A percentile compares a stretch with the other conserved stretches of the same genome.
Conservation (phyloP, 30 jellyfish, hydroid and myxozoan genomes). For the Aurelia aurita complex sp. Pacific region DNA sequence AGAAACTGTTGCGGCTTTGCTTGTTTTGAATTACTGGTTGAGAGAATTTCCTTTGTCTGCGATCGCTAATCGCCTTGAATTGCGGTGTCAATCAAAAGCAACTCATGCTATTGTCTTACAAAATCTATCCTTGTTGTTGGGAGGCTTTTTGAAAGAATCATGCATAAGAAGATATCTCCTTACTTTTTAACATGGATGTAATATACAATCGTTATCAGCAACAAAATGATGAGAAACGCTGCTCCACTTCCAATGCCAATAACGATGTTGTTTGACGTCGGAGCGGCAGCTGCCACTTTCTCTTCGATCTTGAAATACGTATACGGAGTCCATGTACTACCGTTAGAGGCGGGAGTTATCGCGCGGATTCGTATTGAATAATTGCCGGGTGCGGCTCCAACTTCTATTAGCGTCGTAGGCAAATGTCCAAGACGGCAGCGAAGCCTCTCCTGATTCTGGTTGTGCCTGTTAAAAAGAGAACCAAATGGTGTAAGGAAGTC, state of each 20-base stretch:
- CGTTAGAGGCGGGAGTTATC: conserved; percentile 95
- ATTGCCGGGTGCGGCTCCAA: conserved; percentile 80
- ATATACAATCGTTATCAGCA: conserved; percentile 70
- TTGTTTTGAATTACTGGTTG: too few relatives aligned
- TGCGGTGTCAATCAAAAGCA: too few relatives aligned
- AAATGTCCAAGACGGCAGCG: conserved; percentile 81
- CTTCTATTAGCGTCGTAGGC: conserved; percentile 57
- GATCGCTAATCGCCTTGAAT: too few relatives aligned
- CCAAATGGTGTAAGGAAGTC: too few relatives aligned
- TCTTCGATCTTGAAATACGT: conserved; percentile 67
- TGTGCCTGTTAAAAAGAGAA: conserved; percentile 8
- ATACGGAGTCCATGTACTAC: conserved; percentile 81
- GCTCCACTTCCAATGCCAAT: conserved; percentile 87
- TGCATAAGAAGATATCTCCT: not conserved
- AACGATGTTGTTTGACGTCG: conserved; percentile 36
- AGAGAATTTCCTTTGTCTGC: too few relatives aligned
- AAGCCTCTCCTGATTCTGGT: conserved; percentile 58
- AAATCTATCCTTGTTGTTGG: too few relatives aligned
- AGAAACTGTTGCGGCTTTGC: too few relatives aligned
- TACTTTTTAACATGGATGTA: conserved; percentile 84
- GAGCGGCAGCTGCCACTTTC: not conserved
- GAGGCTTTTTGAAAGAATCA: not conserved
- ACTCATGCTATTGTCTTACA: too few relatives aligned
- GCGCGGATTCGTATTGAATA: conserved; percentile 87
- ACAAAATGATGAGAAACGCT: conserved; percentile 56